Percentiles rank a stretch among this genome's conserved stretches.
These are phyloP conservation scores for Saturnia pavonia DNA, from an alignment of 2,888 invertebrate species.

Conservation along the genomic window DNA sequence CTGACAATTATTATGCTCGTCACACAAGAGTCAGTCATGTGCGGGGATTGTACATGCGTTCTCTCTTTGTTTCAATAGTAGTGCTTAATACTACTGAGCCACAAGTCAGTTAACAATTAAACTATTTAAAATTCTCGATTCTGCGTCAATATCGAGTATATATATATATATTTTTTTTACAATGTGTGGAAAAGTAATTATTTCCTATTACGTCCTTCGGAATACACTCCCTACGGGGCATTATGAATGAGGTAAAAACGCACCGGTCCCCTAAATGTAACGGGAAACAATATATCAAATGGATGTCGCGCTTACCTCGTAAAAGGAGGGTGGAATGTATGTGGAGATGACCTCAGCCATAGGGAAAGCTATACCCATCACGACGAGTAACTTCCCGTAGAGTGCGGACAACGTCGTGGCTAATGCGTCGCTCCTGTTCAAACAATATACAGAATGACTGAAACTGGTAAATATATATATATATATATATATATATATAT, in stretches of 20 bases:
- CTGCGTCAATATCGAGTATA: not conserved
- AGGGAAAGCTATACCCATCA: constrained; percentile 97
- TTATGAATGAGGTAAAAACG: constrained; percentile 14
- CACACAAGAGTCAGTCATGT: too few species aligned
- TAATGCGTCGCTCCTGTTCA: constrained; percentile 88
- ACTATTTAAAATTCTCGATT: not conserved
- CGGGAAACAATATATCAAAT: constrained; percentile 23
- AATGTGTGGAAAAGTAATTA: not conserved
- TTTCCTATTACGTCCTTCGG: not conserved
- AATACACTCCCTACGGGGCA: not conserved
- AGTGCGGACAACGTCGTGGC: constrained; percentile 95
- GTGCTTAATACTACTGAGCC: too few species aligned
- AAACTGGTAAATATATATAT: not conserved
- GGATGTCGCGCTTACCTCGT: constrained; percentile 84
- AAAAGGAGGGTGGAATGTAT: constrained; percentile 95
- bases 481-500: too few species aligned
- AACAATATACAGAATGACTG: constrained; percentile 14
- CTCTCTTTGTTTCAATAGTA: too few species aligned
- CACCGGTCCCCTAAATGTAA: constrained; percentile 20
- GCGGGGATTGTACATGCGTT: too few species aligned
- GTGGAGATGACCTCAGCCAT: constrained; percentile 98
- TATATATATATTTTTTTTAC: not conserved
- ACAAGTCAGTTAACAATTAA: not conserved
- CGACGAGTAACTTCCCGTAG: constrained; percentile 95
- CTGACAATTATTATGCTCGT: too few species aligned